Conservation (phyloP, 2,113 vertebrate species). For the Heteronetta atricapilla region DNA sequence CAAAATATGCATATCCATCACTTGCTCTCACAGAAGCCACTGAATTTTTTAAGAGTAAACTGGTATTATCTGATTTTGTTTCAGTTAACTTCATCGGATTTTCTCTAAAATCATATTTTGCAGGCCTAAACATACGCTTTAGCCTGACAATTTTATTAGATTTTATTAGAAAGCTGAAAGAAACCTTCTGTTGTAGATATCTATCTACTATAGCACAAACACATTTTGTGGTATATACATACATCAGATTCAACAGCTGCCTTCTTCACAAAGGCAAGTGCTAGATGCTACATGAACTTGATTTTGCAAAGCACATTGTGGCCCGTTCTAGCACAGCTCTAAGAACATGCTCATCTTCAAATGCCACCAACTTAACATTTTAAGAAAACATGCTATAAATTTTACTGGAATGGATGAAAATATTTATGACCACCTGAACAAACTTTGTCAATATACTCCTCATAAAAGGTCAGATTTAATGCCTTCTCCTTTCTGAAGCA, state of each 20-base stretch:
- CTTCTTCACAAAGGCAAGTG: background rate
- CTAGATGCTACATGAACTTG: background rate
- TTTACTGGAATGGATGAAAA: background rate
- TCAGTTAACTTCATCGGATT: background rate
- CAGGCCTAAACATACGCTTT: background rate
- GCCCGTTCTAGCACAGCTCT: background rate
- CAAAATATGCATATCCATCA: background rate
- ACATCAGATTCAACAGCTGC: background rate
- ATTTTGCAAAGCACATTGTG: accelerated
- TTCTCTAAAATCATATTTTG: background rate
- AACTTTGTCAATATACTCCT: background rate
- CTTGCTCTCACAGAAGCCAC: background rate
- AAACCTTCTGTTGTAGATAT: background rate
- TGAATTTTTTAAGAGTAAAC: background rate
- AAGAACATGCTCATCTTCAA: background rate
- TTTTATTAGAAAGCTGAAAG: background rate
- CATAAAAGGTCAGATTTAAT: background rate
- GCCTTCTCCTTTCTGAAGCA: background rate
- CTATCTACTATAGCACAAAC: background rate
- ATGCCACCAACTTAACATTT: background rate
- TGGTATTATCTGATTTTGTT: accelerated
- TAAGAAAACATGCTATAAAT: background rate
- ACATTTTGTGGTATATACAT: background rate
- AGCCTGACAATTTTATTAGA: background rate
- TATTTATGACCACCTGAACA: background rate